A percentile compares a stretch with the other conserved stretches of the same genome.
These are phyloP conservation scores for Chaenodraco wilsoni DNA, from an alignment of 2,797 vertebrate species.

Conservation along the genomic window DNA sequence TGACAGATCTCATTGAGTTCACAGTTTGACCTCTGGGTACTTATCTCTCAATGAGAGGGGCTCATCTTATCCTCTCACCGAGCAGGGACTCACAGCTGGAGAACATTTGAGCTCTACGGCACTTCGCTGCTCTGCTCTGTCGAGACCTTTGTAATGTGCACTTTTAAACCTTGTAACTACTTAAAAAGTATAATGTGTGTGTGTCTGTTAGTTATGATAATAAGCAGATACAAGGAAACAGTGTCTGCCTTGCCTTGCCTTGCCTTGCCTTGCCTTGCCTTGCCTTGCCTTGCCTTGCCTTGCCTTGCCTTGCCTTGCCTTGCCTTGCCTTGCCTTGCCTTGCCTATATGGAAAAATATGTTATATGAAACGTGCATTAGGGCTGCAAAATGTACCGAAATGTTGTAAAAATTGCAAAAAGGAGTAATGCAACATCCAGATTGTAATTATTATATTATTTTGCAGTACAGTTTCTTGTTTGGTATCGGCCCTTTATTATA, in stretches of 20 bases:
- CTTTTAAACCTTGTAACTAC: conserved; percentile 53
- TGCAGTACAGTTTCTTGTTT: too few species aligned
- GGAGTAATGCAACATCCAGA: too few species aligned
- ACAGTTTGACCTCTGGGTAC: conserved; percentile 68
- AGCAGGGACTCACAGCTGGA: conserved; percentile 61
- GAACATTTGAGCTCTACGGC: conserved; percentile 65
- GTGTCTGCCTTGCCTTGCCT: too few species aligned
- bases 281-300: too few species aligned
- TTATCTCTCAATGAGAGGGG: conserved; percentile 65
- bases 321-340: too few species aligned
- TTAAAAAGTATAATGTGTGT: conserved; percentile 43
- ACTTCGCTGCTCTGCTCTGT: conserved; percentile 60
- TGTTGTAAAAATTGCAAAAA: too few species aligned
- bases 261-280: too few species aligned
- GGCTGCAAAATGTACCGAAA: too few species aligned
- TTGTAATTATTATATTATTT: too few species aligned
- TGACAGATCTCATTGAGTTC: conserved; percentile 60
- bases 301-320: too few species aligned
- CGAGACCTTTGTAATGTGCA: conserved; percentile 65
- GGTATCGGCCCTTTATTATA: too few species aligned
- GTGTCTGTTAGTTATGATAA: conserved; percentile 22
- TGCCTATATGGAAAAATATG: not conserved
- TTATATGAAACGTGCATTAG: not conserved
- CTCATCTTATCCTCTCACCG: conserved; percentile 64
- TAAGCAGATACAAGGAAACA: conserved; percentile 6